Evolutionary conservation across 2,888 invertebrate genomes (phyloP), one percentile per base, ranked within the genome.

Genomic region (Polylopha cassiicola): DNA sequence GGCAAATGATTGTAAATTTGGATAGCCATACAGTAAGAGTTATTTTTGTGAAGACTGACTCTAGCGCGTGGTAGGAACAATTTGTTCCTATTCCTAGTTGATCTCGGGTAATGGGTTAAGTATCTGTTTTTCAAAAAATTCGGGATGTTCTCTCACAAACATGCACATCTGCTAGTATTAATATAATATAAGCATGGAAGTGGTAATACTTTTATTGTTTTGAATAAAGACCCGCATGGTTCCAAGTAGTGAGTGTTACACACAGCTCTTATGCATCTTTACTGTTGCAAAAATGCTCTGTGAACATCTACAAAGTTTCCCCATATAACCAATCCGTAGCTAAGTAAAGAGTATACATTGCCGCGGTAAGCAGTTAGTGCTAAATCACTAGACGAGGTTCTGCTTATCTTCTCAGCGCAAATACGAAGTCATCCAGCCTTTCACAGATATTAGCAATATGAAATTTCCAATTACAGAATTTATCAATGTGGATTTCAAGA

Each of bases 21-120:
- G 7, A 23, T 23, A 3, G n/a, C n/a, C n/a, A n/a, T 23, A 3
- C 13, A 11, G 13, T 6, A 23, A 3, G 28, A 9, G 4, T 17
- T 28, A 6, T 28, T 28, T 2, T 28, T 17, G 4, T 7, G 18
- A 6, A 28, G 10, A 28, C 18, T 16, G 9, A 11, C 9, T 10
- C 13, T 24, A 13, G 11, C 3, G 6, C 4, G 24, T 13, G 24
- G 24, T 8, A 24, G 9, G 13, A 13, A 24, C 13, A 24, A 11
- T 24, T 24, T 24, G 6, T 28, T 16, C n/a, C n/a, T 8, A 28
- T 15, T 22, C 28, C n/a, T 28, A 4, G 17, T 28, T 18, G 28
- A 28, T n/a, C 28, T 17, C 4, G 17, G 5, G 14, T 6, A 28
- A 7, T 17, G 10, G 10, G 16, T 9, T 6, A n/a, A n/a, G n/a